Percentiles rank a stretch among this genome's conserved stretches.
Conservation (phyloP, 2,888 invertebrate genomes). For the Idaea biselata region DNA sequence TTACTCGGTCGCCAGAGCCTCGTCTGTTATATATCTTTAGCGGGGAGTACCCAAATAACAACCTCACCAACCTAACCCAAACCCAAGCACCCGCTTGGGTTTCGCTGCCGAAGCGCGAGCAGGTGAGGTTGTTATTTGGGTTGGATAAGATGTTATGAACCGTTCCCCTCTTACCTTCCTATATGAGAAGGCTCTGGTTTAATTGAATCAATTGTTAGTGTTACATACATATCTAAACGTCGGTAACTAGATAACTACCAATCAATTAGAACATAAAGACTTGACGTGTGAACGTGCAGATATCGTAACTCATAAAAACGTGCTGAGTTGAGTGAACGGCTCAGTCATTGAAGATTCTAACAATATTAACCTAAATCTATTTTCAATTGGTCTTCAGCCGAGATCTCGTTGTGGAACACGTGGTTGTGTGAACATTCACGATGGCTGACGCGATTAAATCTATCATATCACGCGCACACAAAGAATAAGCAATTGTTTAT, state of each 20-base stretch:
- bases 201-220: too few relatives aligned
- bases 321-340: background rate
- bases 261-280: background rate
- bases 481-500: constrained; percentile 19
- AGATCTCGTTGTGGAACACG: background rate
- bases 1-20: too few relatives aligned
- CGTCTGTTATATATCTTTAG: too few relatives aligned
- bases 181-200: too few relatives aligned
- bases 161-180: too few relatives aligned
- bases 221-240: too few relatives aligned
- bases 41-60: too few relatives aligned
- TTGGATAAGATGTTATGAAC: too few relatives aligned
- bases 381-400: background rate
- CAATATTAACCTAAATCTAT: background rate
- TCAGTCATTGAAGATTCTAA: background rate
- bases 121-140: too few relatives aligned
- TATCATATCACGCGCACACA: constrained; percentile 14
- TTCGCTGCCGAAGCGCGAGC: too few relatives aligned
- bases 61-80: too few relatives aligned
- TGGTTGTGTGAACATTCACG: background rate
- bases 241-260: background rate
- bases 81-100: too few relatives aligned
- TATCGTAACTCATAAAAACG: background rate
- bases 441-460: constrained; percentile 3
- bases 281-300: background rate